phyloP scores from a whole-genome alignment of 1,140 invertebrate genomes.

The Drosophila eugracilis region DNA sequence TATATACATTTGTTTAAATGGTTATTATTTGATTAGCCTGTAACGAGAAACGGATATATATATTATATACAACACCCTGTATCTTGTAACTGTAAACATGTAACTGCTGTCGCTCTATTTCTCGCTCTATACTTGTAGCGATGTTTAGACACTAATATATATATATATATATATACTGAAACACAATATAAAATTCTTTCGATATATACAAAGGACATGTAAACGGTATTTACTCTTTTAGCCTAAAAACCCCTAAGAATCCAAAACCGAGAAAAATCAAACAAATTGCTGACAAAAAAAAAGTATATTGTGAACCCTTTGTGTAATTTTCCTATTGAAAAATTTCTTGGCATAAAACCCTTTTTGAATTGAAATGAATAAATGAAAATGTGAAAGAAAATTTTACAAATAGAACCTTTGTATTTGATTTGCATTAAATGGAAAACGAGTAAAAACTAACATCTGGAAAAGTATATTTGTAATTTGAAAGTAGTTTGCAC shows the following conservation, averaged over 20 bases:
- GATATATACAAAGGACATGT: constrained; percentile 68
- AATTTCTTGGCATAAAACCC: constrained; percentile 42
- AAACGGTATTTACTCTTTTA: constrained; percentile 77
- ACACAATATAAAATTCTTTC: constrained; percentile 64
- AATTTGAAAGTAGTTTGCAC: constrained; percentile 59
- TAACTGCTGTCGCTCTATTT: constrained; percentile 63
- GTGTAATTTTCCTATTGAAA: constrained; percentile 52
- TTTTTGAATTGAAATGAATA: constrained; percentile 74
- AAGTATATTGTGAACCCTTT: constrained; percentile 49
- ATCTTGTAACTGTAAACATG: constrained; percentile 48
- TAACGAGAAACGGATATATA: constrained; percentile 37
- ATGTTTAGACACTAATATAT: constrained; percentile 62
- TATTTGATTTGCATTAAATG: constrained; percentile 49
- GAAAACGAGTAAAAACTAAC: constrained; percentile 11
- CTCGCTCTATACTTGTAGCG: constrained; percentile 78
- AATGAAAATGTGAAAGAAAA: constrained; percentile 65
- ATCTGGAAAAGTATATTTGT: constrained; percentile 31
- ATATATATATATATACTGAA: constrained; percentile 35
- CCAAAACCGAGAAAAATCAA: constrained; percentile 32
- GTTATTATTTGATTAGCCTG: constrained; percentile 61
- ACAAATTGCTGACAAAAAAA: constrained; percentile 56
- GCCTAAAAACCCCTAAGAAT: constrained; percentile 33
- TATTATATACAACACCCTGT: constrained; percentile 43
- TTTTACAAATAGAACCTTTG: constrained; percentile 44
- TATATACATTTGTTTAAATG: constrained; percentile 45